Evolutionary conservation across 2,888 invertebrate genomes (phyloP), one percentile per base, ranked within the genome.

Genomic region (Folsomia candida): DNA sequence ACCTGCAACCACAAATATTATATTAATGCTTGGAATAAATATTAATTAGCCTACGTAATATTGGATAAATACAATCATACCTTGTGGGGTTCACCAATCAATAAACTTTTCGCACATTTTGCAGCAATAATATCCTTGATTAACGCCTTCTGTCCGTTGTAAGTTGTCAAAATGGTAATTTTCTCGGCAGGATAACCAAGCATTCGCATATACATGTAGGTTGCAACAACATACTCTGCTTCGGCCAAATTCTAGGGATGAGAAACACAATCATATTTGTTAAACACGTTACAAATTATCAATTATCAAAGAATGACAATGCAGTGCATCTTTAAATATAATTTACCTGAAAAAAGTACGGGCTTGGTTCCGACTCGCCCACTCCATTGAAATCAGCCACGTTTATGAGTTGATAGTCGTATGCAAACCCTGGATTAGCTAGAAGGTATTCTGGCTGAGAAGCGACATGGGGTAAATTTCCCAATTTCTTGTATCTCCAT

Each of bases 141-240:
- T 66, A 99, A 87, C 84, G 97, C 96, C 82, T 99, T 99, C 84
- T 99, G 98, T 0, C 99, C 99, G 83, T 99, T 99, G 84, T 99
- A 99, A 0, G 99, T 99, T 1, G 99, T 99, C 61, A 99, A 86
- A 80, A 99, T 97, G 28, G 98, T 96, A 79, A 99, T 95, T 84
- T 95, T 94, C 73, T 93, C 91, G 0, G 97, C 93, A 0, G 98
- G 95, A 87, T 98, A 99, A 0, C 98, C 98, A 51, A 97, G 85
- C 28, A 99, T 86, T 29, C 99, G 87, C 98, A 99, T 98, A 83
- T 93, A 99, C 94, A 97, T 99, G 83, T 93, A 99, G 24, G 94
- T 89, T 0, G 97, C 97, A 0, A 98, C 98, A 76, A 95, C 91
- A 83, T 96, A 99, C 22, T 76, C 88, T 4, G 88, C 88, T 82